Conservation (phyloP, 2,888 invertebrate species). For the Lasioglossum calceatum region DNA sequence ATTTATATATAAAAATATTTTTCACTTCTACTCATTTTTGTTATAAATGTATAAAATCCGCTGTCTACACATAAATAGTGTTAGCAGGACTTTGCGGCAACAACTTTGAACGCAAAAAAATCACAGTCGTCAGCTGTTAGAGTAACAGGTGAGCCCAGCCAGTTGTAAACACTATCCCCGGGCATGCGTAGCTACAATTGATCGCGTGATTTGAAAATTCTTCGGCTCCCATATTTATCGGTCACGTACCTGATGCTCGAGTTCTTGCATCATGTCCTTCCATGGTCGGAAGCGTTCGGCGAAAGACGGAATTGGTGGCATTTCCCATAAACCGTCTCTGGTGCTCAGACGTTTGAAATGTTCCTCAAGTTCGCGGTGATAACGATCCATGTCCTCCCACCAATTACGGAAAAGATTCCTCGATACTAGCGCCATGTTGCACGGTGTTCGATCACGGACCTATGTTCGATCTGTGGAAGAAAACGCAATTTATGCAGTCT, state of each 20-base stretch:
- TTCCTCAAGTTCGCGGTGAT: conserved; percentile 91
- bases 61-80: too few relatives aligned
- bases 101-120: neutral
- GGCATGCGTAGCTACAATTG: neutral
- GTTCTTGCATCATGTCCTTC: conserved; percentile 70
- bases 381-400: conserved; percentile 92
- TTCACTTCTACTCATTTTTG: too few relatives aligned
- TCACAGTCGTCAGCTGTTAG: neutral
- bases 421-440: conserved; percentile 90
- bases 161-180: neutral
- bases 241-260: conserved; percentile 49
- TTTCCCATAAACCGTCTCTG: conserved; percentile 87
- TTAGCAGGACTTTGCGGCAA: neutral
- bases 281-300: conserved; percentile 73
- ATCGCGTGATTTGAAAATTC: neutral
- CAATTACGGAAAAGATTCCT: conserved; percentile 91
- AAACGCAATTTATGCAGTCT: neutral
- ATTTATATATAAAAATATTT: too few relatives aligned
- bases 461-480: conserved; percentile 14
- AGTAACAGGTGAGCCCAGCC: neutral
- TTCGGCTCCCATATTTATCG: neutral
- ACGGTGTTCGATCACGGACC: conserved; percentile 5
- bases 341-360: conserved; percentile 91
- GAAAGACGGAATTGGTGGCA: conserved; percentile 61
- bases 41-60: too few relatives aligned